phyloP scores from a whole-genome alignment of 2,797 vertebrate species.

The Rallus crepitans region DNA sequence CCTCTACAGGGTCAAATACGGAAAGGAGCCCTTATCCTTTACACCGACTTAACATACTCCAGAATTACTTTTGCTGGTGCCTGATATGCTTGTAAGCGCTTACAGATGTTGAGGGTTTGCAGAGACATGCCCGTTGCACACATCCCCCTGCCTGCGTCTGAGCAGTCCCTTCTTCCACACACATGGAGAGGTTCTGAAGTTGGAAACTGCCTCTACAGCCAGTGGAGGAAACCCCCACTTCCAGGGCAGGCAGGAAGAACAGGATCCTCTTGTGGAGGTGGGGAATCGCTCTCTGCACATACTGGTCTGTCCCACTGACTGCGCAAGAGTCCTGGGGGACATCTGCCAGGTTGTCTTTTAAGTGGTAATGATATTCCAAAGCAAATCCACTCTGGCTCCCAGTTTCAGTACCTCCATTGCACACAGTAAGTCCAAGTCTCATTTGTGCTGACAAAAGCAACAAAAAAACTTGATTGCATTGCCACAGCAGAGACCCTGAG shows the following conservation, averaged over 20 bases:
- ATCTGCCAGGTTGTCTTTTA: neutral
- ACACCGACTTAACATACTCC: constrained; percentile 32
- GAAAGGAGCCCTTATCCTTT: constrained; percentile 26
- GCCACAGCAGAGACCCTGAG: neutral
- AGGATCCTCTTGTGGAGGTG: neutral
- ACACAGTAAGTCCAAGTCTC: neutral
- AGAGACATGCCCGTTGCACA: neutral
- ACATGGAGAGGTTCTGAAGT: neutral
- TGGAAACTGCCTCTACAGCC: neutral
- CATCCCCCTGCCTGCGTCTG: neutral
- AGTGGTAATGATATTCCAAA: constrained; percentile 1
- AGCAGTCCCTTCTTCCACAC: neutral
- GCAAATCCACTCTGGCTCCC: neutral
- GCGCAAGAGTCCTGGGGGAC: neutral
- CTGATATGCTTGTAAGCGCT: constrained; percentile 28
- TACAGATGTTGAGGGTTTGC: constrained; percentile 43
- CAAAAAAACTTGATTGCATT: neutral
- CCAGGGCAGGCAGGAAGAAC: neutral
- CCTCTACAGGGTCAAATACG: constrained; percentile 2
- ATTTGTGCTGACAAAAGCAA: neutral
- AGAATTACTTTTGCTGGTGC: constrained; percentile 38
- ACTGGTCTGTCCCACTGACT: neutral
- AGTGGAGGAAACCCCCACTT: neutral
- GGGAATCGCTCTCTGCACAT: neutral
- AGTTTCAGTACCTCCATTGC: neutral